Evolutionary conservation across 2,888 invertebrate species (phyloP), one percentile per base, ranked within the genome.

Genomic region (Athetis lepigone): DNA sequence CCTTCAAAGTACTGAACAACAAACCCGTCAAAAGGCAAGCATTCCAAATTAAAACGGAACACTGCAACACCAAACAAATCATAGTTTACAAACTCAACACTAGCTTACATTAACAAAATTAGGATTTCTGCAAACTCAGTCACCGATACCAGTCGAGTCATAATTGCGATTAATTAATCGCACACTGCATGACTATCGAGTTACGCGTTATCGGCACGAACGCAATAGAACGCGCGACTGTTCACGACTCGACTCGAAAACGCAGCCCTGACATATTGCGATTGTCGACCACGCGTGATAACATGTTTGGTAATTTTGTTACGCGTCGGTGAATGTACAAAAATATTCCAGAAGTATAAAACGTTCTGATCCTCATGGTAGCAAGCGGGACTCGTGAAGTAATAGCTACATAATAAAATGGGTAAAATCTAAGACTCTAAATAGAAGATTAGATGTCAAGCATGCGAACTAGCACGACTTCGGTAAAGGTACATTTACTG

Each of bases 251-350:
- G 67, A 73, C 68, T 59, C 36, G 69, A 46, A 43, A 75, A 43
- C 63, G 56, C 67, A 65, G 60, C 77, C 77, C 74, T 78, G 77
- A 78, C 77, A 80, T 63, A 62, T 79, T 69, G 64, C 69, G 73
- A 79, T 79, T 74, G 77, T 77, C 70, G 62, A 66, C 55, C 72
- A 59, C 42, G 73, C 64, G 66, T 79, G 70, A 66, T 73, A 77
- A 66, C 60, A 54, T 47, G 64, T 79, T 72, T 66, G 63, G 73
- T 79, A 72, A 76, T 69, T 68, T 72, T 60, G 72, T 77, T 64
- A 50, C 75, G 33, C 45, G 27, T 58, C 54, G 46, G 21, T 37
- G 13, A 16, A 1, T 18, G 39, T 36, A 4, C 1, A 51, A 18
- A 6, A 36, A 7, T 6, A 21, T 11, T 0, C 11, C 64, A 79